Evolutionary conservation across 2,888 invertebrate species (phyloP).

Genomic region (Hololepta plana): DNA sequence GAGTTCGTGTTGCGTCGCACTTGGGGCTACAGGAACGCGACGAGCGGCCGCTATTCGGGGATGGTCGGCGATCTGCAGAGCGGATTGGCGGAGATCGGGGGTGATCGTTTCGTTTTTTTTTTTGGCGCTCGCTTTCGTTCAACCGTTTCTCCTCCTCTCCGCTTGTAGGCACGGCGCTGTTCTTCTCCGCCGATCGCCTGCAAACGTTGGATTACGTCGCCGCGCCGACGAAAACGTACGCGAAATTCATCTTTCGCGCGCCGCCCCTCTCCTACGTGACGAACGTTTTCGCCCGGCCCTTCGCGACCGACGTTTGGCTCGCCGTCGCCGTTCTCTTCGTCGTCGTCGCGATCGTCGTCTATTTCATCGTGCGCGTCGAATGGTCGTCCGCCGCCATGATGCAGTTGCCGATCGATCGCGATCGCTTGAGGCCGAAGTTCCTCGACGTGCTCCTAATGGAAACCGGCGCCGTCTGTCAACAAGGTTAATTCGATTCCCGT

Average conservation of each 20-base stretch:
- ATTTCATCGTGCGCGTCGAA: slow-evolving; percentile 19
- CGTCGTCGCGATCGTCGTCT: slow-evolving; percentile 13
- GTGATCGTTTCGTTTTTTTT: too few species aligned
- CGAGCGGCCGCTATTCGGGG: slow-evolving; percentile 34
- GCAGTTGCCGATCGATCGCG: background rate
- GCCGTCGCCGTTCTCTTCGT: slow-evolving; percentile 25
- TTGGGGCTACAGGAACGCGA: slow-evolving; percentile 34
- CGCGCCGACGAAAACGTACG: slow-evolving; percentile 32
- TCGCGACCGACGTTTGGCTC: slow-evolving; percentile 42
- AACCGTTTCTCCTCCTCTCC: too few species aligned
- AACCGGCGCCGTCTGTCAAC: slow-evolving; percentile 30
- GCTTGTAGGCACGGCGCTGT: slow-evolving; percentile 13
- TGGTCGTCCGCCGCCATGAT: slow-evolving; percentile 15
- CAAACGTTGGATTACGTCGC: slow-evolving; percentile 33
- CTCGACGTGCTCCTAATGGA: slow-evolving; percentile 23
- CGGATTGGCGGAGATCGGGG: slow-evolving; percentile 37
- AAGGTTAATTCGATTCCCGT: too few species aligned
- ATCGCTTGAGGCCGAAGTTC: slow-evolving; percentile 12
- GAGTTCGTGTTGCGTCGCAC: slow-evolving; percentile 29
- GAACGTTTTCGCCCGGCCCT: slow-evolving; percentile 48
- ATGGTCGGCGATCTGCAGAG: slow-evolving; percentile 37
- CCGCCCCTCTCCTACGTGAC: slow-evolving; percentile 44
- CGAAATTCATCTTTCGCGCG: slow-evolving; percentile 43
- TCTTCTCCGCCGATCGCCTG: slow-evolving; percentile 19
- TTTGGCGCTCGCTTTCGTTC: too few species aligned